Evolutionary conservation across 2,888 invertebrate genomes (phyloP), one percentile per base, ranked within the genome.

Genomic region (Vandiemenella viatica): DNA sequence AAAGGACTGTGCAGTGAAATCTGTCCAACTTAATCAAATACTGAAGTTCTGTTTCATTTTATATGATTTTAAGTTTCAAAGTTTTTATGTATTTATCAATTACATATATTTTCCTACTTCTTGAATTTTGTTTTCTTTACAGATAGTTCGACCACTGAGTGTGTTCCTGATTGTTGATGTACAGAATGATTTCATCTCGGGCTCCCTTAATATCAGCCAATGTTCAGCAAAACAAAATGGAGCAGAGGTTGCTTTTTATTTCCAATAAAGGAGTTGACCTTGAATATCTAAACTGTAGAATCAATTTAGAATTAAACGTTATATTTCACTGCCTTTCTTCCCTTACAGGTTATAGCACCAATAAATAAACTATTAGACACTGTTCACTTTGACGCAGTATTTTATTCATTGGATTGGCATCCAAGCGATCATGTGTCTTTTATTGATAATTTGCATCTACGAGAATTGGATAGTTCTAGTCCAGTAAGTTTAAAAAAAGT

Each of bases 391-490:
- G 87, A 92, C 69, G 77, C 81, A 21, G 80, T 91, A 41, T 88
- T 90, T 67, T 97, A 95, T 70, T 90, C 95, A 0, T 73, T 88
- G 59, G 97, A 97, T 71, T 97, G 96, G 95, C 97, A 97, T 71
- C 96, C 96, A 0, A 79, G 81, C 37, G 84, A 93, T 69, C 93
- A 93, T 68, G 89, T 96, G 32, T 95, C 95, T 6, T 97, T 97
- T 68, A 83, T 92, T 57, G 95, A 96, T 65, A 96, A 96, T 67
- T 77, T 92, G 50, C 76, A 78, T 54, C 72, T 80, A 66, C 69
- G 89, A 1, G 76, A 83, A 53, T 66, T 90, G 49, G 81, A 88
- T 62, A 73, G 79, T 6, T 75, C 79, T 1, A 83, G 83, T 57
- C 75, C 80, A 60, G 82, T 82, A 58, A 70, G 73, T 65, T 40